Base-by-base conservation (phyloP, 2,797 vertebrate species). In the Sphaeramia orbicularis region DNA sequence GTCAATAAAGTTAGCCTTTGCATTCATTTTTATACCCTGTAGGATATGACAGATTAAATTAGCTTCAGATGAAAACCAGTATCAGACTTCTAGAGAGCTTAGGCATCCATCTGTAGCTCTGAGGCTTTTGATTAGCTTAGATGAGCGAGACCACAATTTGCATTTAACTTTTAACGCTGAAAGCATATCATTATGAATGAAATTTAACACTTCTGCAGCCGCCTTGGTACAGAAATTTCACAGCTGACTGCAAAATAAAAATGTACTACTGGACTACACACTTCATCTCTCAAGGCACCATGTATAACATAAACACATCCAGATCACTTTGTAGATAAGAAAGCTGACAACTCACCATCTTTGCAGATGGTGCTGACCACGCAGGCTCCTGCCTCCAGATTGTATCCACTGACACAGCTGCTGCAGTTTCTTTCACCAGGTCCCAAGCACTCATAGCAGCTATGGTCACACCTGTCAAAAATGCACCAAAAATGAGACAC, bases 351-450 rank as follows among this genome's bases (percentile, higher is more conserved):
- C 97, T 99, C 93, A 99, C 98, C 98, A 95, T 99, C 98, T 94
- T 98, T 99, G 94, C 97, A 99, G 86, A 99, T 95, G 58, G 96
- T 96, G 92, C 97, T 97, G 89, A 98, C 89, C 59, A 97, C 91
- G 75, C 98, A 99, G 77, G 92, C 87, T 71, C 96, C 96, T 8
- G 90, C 92, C 90, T 99, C 97, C 81, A 99, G 91, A 85, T 97
- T 96, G 82, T 98, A 98, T 49, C 97, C 96, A 8, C 86, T 96
- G 74, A 94, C 93, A 76, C 98, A 99, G 89, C 93, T 95, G 3
- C 96, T 98, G 84, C 98, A 99, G 93, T 99, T 99, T 83, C 91
- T 95, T 44, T 98, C 97, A 44, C 97, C 96, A 0, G 96, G 95
- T n/a, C 97, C 97, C 74, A 78, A 92, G 83, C 98, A 99, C 4